A percentile compares a stretch with the other conserved stretches of the same genome.
These are phyloP conservation scores for Disparrhopalites patrizii DNA, from an alignment of 2,888 invertebrate genomes.

Conservation along the genomic window DNA sequence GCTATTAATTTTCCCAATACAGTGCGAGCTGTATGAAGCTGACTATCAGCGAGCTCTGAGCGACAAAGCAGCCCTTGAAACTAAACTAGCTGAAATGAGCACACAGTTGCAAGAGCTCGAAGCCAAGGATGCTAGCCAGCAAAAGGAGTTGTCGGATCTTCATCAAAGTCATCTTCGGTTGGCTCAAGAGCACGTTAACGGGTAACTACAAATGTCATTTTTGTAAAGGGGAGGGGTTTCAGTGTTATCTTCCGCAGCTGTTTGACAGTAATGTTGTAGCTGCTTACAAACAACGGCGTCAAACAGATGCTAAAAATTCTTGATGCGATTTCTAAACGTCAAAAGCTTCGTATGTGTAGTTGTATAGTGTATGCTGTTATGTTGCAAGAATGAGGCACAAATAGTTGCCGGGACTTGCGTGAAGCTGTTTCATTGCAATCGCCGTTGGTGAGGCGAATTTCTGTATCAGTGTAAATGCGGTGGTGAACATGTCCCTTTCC, in stretches of 20 bases:
- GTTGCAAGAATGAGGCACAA: neutral
- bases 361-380: neutral
- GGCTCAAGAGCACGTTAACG: constrained; percentile 25
- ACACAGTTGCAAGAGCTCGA: constrained; percentile 9
- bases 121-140: neutral
- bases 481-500: no score
- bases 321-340: neutral
- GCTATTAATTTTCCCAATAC: neutral
- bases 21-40: constrained; percentile 16
- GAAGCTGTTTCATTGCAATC: no score
- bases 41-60: constrained; percentile 2
- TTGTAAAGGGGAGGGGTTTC: constrained; percentile 17
- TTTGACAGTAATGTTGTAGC: no score
- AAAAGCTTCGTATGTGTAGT: neutral
- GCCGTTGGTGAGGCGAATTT: no score
- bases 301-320: no score
- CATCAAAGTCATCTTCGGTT: constrained; percentile 17
- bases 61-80: neutral
- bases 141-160: constrained; percentile 11
- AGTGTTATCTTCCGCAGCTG: constrained; percentile 1
- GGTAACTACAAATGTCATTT: constrained; percentile 6
- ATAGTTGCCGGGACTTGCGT: no score
- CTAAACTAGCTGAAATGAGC: neutral
- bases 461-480: no score
- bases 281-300: no score